Evolutionary conservation across 2,797 vertebrate species (phyloP).

Genomic region (Nothura maculosa): DNA sequence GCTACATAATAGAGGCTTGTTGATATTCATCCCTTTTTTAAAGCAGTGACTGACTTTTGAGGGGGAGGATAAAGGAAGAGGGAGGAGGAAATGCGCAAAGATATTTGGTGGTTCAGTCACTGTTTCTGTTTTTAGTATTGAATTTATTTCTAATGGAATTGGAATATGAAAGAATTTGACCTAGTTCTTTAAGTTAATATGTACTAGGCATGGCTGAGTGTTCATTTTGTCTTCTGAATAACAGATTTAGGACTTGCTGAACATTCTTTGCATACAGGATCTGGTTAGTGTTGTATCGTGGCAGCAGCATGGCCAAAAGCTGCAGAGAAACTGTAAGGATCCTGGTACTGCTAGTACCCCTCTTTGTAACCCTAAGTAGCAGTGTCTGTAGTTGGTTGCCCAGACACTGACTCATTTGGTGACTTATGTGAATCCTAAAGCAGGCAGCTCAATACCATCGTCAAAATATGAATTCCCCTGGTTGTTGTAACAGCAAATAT

Average conservation of each 20-base stretch:
- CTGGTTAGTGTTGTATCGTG: not conserved
- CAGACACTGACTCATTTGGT: not conserved
- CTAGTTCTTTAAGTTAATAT: not conserved
- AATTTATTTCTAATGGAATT: not conserved
- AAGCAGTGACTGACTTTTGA: not conserved
- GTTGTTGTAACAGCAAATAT: not conserved
- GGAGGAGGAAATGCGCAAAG: not conserved
- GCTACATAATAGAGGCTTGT: not conserved
- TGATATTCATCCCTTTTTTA: not conserved
- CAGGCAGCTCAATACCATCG: not conserved
- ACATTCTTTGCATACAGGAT: not conserved
- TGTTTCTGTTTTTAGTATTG: not conserved
- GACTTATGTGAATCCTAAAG: not conserved
- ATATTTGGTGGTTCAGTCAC: conserved; percentile 10
- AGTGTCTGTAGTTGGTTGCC: not conserved
- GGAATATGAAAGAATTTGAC: not conserved
- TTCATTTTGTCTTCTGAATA: not conserved
- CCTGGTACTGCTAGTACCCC: not conserved
- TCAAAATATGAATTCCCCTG: not conserved
- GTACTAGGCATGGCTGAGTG: not conserved
- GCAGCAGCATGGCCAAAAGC: not conserved
- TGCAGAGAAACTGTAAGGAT: not conserved
- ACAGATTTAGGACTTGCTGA: not conserved
- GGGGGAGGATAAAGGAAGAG: too few relatives aligned
- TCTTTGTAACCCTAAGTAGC: not conserved